Conservation (phyloP, 2,113 vertebrate genomes). For the Rissa tridactyla region DNA sequence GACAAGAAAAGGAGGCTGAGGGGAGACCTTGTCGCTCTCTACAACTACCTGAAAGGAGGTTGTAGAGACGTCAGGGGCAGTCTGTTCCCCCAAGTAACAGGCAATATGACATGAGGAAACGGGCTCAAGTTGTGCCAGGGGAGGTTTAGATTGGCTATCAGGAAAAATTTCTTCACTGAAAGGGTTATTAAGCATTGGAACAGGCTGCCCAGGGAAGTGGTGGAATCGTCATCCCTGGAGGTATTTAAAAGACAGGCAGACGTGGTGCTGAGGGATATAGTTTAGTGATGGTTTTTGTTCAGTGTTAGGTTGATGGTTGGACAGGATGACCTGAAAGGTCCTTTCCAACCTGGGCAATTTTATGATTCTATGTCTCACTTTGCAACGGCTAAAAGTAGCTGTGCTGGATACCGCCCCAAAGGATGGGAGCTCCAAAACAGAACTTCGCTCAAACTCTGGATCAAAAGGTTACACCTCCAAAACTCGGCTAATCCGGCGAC, state of each 20-base stretch:
- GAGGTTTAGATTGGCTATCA: not conserved
- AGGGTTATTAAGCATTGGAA: not conserved
- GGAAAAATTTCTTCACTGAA: not conserved
- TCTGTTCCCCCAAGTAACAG: not conserved
- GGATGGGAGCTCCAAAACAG: not conserved
- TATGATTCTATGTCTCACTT: not conserved
- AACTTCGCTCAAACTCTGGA: not conserved
- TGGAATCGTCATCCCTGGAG: not conserved
- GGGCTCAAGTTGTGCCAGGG: not conserved
- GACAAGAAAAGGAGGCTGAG: not conserved
- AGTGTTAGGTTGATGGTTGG: not conserved
- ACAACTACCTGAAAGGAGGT: not conserved
- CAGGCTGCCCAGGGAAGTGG: not conserved
- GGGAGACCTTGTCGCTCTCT: not conserved
- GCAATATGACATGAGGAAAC: not conserved
- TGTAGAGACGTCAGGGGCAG: not conserved
- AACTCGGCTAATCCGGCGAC: not conserved
- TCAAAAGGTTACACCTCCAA: not conserved
- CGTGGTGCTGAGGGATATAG: not conserved
- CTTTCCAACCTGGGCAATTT: not conserved
- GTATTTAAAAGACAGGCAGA: not conserved
- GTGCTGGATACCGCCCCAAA: not conserved
- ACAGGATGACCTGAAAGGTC: not conserved
- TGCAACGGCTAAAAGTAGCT: not conserved
- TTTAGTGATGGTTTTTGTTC: not conserved